Percentiles rank a stretch among this genome's conserved stretches.
phyloP scores from a whole-genome alignment of 2,113 vertebrate genomes.

The Coturnix japonica region DNA sequence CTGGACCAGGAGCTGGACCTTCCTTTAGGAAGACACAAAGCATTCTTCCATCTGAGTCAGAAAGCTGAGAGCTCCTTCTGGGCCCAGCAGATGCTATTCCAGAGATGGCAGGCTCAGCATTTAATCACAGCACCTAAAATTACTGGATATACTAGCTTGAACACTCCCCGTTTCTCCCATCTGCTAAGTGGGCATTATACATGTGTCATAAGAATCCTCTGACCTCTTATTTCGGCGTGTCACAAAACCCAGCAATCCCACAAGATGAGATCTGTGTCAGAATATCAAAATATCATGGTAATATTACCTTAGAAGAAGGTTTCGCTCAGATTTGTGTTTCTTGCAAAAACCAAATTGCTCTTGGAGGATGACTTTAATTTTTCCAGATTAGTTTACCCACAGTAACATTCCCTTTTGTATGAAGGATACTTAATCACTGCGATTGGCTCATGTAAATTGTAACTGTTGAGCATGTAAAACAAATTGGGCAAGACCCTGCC shows the following conservation, averaged over 20 bases:
- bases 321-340: neutral
- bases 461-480: conserved; percentile 11
- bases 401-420: neutral
- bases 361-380: neutral
- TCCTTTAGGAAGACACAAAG: neutral
- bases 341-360: neutral
- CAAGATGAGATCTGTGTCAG: neutral
- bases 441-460: conserved; percentile 32
- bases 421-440: neutral
- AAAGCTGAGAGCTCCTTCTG: neutral
- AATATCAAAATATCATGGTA: neutral
- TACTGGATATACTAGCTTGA: neutral
- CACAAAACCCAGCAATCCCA: neutral
- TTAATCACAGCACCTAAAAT: neutral
- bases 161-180: neutral
- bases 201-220: neutral
- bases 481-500: conserved; percentile 12
- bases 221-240: neutral
- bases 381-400: neutral
- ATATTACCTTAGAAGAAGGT: neutral
- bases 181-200: neutral
- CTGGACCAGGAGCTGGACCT: neutral
- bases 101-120: neutral
- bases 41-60: neutral
- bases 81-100: neutral